A percentile compares a stretch with the other conserved stretches of the same genome.
Conservation (phyloP, 1,140 invertebrate species). For the Saccostrea echinata region DNA sequence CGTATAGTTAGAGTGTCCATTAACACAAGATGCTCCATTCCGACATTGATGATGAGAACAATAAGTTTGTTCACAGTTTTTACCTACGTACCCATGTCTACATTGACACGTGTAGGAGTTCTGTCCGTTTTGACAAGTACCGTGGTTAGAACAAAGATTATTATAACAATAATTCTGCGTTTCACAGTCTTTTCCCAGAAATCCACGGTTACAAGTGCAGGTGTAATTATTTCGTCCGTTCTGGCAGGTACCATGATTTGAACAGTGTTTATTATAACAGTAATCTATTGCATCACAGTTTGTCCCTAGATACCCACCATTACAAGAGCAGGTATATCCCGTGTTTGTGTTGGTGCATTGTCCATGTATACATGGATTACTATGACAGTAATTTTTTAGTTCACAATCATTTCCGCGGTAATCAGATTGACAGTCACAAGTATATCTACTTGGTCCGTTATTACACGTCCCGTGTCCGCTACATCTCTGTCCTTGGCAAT, state of each 20-base stretch:
- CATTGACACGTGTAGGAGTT: neutral
- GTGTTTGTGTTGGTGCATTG: neutral
- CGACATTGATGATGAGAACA: neutral
- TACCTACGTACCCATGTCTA: neutral
- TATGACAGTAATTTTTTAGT: neutral
- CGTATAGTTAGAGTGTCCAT: neutral
- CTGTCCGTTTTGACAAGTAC: too few relatives aligned
- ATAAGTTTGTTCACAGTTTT: neutral
- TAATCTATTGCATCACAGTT: neutral
- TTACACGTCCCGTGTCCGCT: neutral
- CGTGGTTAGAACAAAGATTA: neutral
- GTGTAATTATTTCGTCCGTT: neutral
- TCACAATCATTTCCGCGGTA: neutral
- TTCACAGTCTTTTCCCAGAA: constrained; percentile 34
- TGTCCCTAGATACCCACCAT: neutral
- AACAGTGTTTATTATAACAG: neutral
- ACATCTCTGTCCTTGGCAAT: neutral
- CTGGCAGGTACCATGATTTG: neutral
- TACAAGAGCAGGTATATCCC: neutral
- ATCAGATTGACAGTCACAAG: neutral
- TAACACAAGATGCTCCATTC: constrained; percentile 4
- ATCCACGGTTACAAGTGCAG: neutral
- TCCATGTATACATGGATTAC: neutral
- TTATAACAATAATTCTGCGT: neutral
- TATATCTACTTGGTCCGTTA: neutral